These are phyloP conservation scores for Phymastichus coffea DNA, from an alignment of 1,140 invertebrate species.

Conservation along the genomic window DNA sequence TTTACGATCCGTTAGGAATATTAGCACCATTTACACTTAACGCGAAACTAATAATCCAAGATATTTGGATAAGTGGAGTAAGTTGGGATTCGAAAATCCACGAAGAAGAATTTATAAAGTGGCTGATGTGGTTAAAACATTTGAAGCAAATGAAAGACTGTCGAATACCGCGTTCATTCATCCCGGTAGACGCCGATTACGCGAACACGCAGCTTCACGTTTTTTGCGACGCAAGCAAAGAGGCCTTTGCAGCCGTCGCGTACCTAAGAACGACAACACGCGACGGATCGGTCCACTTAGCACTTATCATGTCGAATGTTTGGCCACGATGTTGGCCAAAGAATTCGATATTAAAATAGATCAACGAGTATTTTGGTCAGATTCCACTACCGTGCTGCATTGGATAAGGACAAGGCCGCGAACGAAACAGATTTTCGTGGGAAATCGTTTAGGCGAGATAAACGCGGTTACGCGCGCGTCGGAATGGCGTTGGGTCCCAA, in stretches of 20 bases:
- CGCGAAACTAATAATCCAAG: not conserved
- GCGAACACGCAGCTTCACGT: not conserved
- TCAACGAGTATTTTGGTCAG: constrained; percentile 34
- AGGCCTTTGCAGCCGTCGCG: not conserved
- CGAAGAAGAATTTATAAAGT: not conserved
- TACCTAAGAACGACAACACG: not conserved
- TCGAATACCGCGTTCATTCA: not conserved
- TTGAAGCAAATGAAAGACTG: not conserved
- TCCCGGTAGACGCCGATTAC: not conserved
- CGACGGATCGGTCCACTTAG: not conserved
- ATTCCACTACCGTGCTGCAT: constrained; percentile 38
- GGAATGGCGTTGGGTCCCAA: constrained; percentile 50
- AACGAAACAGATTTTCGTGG: constrained; percentile 28
- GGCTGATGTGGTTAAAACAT: not conserved
- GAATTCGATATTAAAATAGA: not conserved
- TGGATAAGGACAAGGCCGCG: constrained; percentile 34
- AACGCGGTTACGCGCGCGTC: constrained; percentile 24
- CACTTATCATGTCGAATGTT: not conserved
- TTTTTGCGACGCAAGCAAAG: not conserved
- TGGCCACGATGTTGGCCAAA: not conserved
- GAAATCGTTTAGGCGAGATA: constrained; percentile 45
- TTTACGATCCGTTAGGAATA: not conserved
- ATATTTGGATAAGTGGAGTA: not conserved
- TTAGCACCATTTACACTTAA: not conserved
- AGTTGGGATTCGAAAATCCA: not conserved